A percentile compares a stretch with the other conserved stretches of the same genome.
These are phyloP conservation scores for Rotaria sp. DNA, from an alignment of 2,888 invertebrate species.

Conservation along the genomic window DNA sequence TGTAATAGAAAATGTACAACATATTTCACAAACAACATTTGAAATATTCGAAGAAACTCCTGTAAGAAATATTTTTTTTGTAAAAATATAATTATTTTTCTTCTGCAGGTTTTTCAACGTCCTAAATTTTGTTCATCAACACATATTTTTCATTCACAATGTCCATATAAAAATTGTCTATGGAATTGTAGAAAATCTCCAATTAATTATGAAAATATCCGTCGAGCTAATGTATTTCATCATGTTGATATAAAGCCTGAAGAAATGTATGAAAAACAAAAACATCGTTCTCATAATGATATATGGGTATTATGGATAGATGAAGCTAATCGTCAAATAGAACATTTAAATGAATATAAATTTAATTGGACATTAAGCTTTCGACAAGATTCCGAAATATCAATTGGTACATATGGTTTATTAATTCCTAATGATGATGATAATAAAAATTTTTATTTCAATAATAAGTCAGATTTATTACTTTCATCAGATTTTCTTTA, in stretches of 20 bases:
- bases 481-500: not conserved
- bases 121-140: conserved; percentile 7
- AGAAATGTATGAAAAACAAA: not conserved
- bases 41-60: conserved; percentile 12
- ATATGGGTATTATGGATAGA: conserved; percentile 39
- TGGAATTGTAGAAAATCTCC: conserved; percentile 31
- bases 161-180: conserved; percentile 33
- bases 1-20: not conserved
- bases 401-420: conserved; percentile 35
- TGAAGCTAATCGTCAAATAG: conserved; percentile 30
- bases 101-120: not conserved
- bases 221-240: conserved; percentile 32
- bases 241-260: conserved; percentile 32
- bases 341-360: conserved; percentile 31
- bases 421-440: not conserved
- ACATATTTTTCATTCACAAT: not conserved
- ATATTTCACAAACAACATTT: not conserved
- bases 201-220: not conserved
- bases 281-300: conserved; percentile 31
- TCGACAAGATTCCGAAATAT: conserved; percentile 37
- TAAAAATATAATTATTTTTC: not conserved
- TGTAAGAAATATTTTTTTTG: not conserved
- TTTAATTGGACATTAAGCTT: conserved; percentile 40
- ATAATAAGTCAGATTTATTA: not conserved
- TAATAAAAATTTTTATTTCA: not conserved